Conservation (phyloP, 2,888 invertebrate genomes). For the Petrophora chlorosata region DNA sequence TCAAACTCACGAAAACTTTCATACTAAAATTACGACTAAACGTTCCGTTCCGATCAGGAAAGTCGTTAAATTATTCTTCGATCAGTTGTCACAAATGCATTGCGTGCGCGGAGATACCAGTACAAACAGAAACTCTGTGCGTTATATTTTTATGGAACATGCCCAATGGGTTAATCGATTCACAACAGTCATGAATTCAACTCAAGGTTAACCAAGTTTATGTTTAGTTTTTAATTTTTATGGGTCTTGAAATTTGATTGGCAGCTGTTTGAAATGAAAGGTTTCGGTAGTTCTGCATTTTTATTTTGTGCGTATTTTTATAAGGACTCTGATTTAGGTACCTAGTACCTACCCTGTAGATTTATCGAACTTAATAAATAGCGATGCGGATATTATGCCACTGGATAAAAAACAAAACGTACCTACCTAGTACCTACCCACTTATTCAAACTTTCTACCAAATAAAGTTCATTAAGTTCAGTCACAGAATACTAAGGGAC, state of each 20-base stretch:
- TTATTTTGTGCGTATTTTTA: neutral
- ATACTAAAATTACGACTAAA: too few relatives aligned
- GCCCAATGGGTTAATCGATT: conserved; percentile 35
- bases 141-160: conserved; percentile 27
- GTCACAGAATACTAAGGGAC: too few relatives aligned
- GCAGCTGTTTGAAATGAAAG: too few relatives aligned
- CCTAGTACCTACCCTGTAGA: too few relatives aligned
- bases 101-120: conserved; percentile 23
- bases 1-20: too few relatives aligned
- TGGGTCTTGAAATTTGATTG: neutral
- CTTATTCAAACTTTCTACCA: too few relatives aligned
- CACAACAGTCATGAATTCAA: conserved; percentile 24
- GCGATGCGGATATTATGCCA: too few relatives aligned
- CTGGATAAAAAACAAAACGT: too few relatives aligned
- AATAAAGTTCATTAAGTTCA: too few relatives aligned
- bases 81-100: conserved; percentile 8
- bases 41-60: conserved; percentile 1
- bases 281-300: too few relatives aligned
- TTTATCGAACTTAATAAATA: too few relatives aligned
- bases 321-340: neutral
- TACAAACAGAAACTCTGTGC: conserved; percentile 10
- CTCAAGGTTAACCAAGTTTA: conserved; percentile 36
- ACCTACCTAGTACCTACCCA: too few relatives aligned
- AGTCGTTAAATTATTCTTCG: conserved; percentile 2
- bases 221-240: conserved; percentile 5